A percentile compares a stretch with the other conserved stretches of the same genome.
These are phyloP conservation scores for Arrhamphus sclerolepis DNA, from an alignment of 2,797 vertebrate species.

Conservation along the genomic window DNA sequence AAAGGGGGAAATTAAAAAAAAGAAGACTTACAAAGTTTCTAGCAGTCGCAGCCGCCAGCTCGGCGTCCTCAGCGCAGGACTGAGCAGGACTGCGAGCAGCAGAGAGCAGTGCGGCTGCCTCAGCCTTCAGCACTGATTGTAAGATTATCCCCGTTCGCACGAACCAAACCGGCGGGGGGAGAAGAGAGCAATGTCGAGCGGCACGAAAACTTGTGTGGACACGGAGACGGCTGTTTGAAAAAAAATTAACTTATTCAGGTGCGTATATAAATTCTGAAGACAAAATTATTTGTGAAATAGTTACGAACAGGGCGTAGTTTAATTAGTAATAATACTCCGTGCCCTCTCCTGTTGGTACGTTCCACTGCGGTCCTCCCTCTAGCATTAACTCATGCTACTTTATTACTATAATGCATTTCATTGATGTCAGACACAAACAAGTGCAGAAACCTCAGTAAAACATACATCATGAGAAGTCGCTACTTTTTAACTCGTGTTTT, in stretches of 20 bases:
- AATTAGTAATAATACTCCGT: background rate
- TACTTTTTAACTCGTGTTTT: background rate
- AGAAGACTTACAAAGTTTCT: constrained; percentile 14
- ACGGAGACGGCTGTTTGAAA: rapidly evolving
- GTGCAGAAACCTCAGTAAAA: background rate
- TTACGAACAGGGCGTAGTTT: rapidly evolving
- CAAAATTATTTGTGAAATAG: rapidly evolving
- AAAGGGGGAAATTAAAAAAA: background rate
- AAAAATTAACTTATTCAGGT: rapidly evolving
- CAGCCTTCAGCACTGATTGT: constrained; percentile 57
- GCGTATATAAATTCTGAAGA: rapidly evolving
- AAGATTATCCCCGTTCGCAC: constrained; percentile 73
- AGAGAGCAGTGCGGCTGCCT: constrained; percentile 42
- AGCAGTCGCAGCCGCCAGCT: constrained; percentile 36
- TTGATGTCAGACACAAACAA: constrained; percentile 18
- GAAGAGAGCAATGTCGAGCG: background rate
- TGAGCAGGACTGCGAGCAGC: constrained; percentile 62
- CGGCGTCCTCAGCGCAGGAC: constrained; percentile 37
- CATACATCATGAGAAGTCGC: background rate
- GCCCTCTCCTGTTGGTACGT: constrained; percentile 53
- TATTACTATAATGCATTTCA: constrained; percentile 32
- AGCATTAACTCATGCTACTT: constrained; percentile 52
- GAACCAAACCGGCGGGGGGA: constrained; percentile 20
- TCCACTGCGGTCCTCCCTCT: constrained; percentile 47
- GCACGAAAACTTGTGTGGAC: rapidly evolving